Evolutionary conservation across 1,140 invertebrate species (phyloP).

Genomic region (Aphelenchoides avenae): DNA sequence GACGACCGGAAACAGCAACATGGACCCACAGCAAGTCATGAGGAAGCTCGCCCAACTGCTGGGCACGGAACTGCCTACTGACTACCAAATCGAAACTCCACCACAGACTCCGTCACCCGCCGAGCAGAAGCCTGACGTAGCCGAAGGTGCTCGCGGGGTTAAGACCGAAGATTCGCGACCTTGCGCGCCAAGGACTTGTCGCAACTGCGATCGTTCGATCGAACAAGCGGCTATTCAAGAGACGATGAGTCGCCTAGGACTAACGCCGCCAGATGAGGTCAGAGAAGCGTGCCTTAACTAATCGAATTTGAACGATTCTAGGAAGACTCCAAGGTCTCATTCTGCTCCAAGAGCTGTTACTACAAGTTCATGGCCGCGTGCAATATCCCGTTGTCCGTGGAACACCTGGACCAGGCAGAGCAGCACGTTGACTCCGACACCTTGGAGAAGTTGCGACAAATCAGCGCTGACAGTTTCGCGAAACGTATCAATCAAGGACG

Average conservation of each 20-base stretch:
- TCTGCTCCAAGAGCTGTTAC: constrained; percentile 55
- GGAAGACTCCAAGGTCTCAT: constrained; percentile 56
- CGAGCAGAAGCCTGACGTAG: constrained; percentile 7
- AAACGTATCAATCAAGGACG: constrained; percentile 42
- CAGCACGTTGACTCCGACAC: constrained; percentile 57
- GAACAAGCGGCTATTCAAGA: constrained; percentile 29
- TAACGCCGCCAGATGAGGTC: constrained; percentile 33
- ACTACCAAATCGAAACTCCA: constrained; percentile 24
- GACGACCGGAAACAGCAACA: constrained; percentile 8
- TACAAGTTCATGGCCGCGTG: constrained; percentile 55
- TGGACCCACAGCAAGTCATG: constrained; percentile 12
- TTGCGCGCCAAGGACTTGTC: constrained; percentile 22
- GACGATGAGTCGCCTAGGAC: constrained; percentile 28
- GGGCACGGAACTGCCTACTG: neutral
- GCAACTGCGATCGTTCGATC: constrained; percentile 30
- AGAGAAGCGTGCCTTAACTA: neutral
- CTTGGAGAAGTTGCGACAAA: constrained; percentile 61
- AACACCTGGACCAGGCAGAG: constrained; percentile 59
- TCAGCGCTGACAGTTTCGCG: constrained; percentile 62
- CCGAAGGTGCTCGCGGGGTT: too few relatives aligned
- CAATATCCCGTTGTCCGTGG: constrained; percentile 59
- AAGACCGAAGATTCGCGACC: neutral
- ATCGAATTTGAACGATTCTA: constrained; percentile 25
- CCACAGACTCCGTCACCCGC: constrained; percentile 15
- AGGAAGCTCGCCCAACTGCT: constrained; percentile 22